Conservation (phyloP, 2,797 vertebrate species). For the Acanthiza pusilla region DNA sequence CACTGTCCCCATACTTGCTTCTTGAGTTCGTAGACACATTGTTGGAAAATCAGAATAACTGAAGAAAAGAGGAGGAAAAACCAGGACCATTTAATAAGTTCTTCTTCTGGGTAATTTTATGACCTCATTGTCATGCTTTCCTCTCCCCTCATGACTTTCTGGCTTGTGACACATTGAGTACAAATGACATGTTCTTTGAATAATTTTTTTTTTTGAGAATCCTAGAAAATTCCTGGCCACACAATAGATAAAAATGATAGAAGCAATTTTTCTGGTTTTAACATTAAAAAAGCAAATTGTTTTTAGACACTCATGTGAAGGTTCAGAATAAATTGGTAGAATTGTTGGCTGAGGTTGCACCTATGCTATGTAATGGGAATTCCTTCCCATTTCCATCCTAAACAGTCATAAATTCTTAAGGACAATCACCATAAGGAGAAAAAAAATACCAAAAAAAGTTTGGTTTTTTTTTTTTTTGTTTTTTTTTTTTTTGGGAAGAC, state of each 20-base stretch:
- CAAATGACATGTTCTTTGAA: not conserved
- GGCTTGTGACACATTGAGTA: not conserved
- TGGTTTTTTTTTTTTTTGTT: no score
- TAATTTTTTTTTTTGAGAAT: not conserved
- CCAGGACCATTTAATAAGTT: not conserved
- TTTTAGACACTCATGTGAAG: not conserved
- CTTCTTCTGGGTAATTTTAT: not conserved
- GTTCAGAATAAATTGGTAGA: not conserved
- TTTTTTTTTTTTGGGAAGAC: not conserved
- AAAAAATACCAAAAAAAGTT: no score
- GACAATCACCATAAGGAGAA: not conserved
- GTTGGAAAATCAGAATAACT: not conserved
- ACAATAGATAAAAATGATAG: not conserved
- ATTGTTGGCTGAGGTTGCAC: not conserved
- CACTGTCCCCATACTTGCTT: not conserved
- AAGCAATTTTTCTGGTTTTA: not conserved
- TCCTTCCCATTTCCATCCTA: not conserved
- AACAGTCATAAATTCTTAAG: not conserved
- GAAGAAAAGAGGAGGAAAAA: not conserved
- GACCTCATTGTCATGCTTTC: constrained; percentile 22
- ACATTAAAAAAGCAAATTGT: not conserved
- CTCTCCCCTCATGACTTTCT: not conserved
- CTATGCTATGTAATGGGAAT: not conserved
- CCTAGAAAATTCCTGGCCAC: not conserved
- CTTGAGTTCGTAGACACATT: not conserved